Evolutionary conservation across 2,888 invertebrate genomes (phyloP), one percentile per base, ranked within the genome.

Genomic region (Agelastica alni): DNA sequence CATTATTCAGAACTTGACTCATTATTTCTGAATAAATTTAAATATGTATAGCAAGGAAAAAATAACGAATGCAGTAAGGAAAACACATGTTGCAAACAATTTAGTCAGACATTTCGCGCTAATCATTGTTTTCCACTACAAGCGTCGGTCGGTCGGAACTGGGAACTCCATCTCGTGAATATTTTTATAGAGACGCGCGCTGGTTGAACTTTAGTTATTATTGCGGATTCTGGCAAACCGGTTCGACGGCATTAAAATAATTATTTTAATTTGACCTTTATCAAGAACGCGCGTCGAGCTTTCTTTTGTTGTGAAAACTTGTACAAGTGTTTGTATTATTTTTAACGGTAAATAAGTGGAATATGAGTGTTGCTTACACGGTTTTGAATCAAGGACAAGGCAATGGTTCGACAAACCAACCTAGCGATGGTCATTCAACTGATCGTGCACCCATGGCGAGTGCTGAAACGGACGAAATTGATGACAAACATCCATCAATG

Each of bases 351-450:
- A 12, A 10, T 45, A 34, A 18, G 2, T 9, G 22, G 9, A 53
- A 41, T 28, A 58, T 58, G 58, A 55, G 46, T 37, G 55, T 30
- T 17, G 31, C 51, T 5, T 58, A 55, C 46, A 43, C 46, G n/a
- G 48, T 43, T 22, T 36, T 58, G 12, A 51, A 45, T 51, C 52
- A 46, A 44, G 51, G 41, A 36, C 37, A 37, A 42, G 47, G 43
- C 12, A 20, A 30, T 17, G 30, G 12, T 12, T n/a, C 10, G 9
- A 31, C 26, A 14, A 34, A 32, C 2, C 32, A 45, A 20, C 28
- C 37, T 28, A 53, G 36, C 30, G 26, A 26, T 13, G 10, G 18
- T 12, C 20, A 43, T 48, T 32, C 39, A 1, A 17, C 36, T 9
- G 7, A 5, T 13, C 13, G 18, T 31, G 53, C 53, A 16, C 53